Evolutionary conservation across 2,797 vertebrate species (phyloP).

Genomic region (Amblyopsis hoosieri): DNA sequence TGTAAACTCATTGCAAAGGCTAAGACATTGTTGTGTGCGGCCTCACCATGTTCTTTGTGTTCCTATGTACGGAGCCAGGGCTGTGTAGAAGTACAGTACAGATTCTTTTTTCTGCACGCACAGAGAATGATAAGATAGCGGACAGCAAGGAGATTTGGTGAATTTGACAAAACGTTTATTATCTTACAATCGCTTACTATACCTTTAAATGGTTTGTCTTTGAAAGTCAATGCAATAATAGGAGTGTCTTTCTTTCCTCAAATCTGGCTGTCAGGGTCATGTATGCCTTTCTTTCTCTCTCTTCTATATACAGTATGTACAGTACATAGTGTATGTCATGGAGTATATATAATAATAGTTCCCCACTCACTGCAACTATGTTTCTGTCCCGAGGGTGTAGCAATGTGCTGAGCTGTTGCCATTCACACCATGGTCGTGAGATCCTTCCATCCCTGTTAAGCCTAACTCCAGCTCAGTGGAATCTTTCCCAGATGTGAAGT

Average conservation of each 20-base stretch:
- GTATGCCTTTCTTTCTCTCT: constrained; percentile 5
- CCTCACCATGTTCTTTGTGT: no score
- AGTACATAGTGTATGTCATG: not conserved
- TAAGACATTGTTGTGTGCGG: no score
- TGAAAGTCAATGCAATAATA: constrained; percentile 41
- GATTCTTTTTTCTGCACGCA: no score
- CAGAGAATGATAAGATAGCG: no score
- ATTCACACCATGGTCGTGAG: constrained; percentile 11
- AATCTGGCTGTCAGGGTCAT: constrained; percentile 3
- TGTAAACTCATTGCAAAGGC: no score
- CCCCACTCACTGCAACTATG: no score
- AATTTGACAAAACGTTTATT: no score
- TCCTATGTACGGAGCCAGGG: no score
- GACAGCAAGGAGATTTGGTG: constrained; percentile 12
- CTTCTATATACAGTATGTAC: not conserved
- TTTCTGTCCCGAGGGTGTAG: no score
- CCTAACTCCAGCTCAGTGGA: constrained; percentile 4
- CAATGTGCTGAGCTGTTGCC: constrained; percentile 1
- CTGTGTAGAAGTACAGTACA: no score
- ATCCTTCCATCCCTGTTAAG: not conserved
- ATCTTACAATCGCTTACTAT: no score
- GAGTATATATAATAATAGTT: no score
- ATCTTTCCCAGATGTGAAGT: constrained; percentile 61
- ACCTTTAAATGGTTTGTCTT: constrained; percentile 13
- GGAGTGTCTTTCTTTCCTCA: constrained; percentile 19